These are phyloP conservation scores for Umimayanthus chanpuru DNA, from an alignment of 92 coral and sea anemone species.

Conservation along the genomic window DNA sequence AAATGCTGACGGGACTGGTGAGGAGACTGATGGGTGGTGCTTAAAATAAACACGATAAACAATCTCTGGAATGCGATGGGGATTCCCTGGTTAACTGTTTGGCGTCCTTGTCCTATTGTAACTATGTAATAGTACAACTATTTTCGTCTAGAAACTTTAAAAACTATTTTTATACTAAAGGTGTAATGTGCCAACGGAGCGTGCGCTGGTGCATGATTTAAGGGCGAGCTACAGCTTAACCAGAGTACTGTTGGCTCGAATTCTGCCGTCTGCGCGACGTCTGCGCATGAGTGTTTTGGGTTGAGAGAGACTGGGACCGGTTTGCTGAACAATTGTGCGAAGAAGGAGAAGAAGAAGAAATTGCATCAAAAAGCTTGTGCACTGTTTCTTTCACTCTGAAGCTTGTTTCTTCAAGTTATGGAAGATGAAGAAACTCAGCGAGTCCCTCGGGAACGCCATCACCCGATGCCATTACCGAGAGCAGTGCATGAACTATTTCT, in stretches of 20 bases:
- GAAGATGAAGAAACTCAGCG: conserved; percentile 36
- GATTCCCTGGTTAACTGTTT: too few species aligned
- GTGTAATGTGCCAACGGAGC: too few species aligned
- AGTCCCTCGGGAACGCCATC: conserved; percentile 58
- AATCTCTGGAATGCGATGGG: too few species aligned
- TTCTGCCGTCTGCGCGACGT: not conserved
- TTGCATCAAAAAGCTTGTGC: not conserved
- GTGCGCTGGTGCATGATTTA: not conserved
- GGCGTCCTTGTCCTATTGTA: too few species aligned
- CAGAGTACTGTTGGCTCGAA: conserved; percentile 9
- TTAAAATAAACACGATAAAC: too few species aligned
- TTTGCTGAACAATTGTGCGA: not conserved
- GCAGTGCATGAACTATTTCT: conserved; percentile 66
- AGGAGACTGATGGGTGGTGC: too few species aligned
- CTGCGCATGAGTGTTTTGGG: conserved; percentile 19
- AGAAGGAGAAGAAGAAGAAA: not conserved
- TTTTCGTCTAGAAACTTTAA: not conserved
- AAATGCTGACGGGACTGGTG: too few species aligned
- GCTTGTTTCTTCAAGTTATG: conserved; percentile 8
- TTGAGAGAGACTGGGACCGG: conserved; percentile 26
- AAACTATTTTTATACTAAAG: too few species aligned
- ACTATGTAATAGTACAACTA: too few species aligned
- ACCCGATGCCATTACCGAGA: conserved; percentile 77
- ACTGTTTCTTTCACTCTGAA: not conserved
- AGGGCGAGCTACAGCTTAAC: conserved; percentile 19